Evolutionary conservation across 2,113 vertebrate genomes (phyloP).

Genomic region (Empidonax traillii): DNA sequence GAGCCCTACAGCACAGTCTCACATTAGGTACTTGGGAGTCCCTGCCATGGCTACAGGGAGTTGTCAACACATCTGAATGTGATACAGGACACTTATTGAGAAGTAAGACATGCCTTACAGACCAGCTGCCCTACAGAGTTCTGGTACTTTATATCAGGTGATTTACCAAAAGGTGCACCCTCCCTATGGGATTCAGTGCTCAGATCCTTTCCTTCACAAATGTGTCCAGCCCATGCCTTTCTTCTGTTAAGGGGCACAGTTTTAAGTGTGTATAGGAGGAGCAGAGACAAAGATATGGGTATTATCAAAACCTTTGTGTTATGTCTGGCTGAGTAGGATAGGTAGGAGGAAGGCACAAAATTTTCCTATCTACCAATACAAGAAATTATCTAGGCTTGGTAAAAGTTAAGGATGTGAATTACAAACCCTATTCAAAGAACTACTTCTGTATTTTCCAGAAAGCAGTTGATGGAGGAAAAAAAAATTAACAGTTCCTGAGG

Average conservation of each 20-base stretch:
- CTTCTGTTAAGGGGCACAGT: not conserved
- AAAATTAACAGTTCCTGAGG: not conserved
- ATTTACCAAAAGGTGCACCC: accelerated
- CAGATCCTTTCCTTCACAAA: not conserved
- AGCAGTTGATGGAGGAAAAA: not conserved
- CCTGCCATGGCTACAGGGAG: not conserved
- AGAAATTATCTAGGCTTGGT: not conserved
- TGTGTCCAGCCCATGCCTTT: not conserved
- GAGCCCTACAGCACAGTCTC: not conserved
- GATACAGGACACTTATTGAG: not conserved
- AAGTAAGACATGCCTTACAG: not conserved
- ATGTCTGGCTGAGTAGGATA: not conserved
- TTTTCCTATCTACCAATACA: not conserved
- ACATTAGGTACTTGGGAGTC: not conserved
- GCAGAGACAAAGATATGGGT: not conserved
- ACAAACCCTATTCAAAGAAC: not conserved
- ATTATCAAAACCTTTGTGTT: not conserved
- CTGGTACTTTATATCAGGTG: not conserved
- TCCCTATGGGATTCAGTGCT: not conserved
- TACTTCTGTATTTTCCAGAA: not conserved
- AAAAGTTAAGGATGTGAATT: not conserved
- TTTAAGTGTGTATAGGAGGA: not conserved
- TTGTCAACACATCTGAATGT: not conserved
- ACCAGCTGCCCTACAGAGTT: not conserved
- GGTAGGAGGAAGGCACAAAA: not conserved